Conservation (phyloP, 2,888 invertebrate genomes). For the Cantharis rustica region DNA sequence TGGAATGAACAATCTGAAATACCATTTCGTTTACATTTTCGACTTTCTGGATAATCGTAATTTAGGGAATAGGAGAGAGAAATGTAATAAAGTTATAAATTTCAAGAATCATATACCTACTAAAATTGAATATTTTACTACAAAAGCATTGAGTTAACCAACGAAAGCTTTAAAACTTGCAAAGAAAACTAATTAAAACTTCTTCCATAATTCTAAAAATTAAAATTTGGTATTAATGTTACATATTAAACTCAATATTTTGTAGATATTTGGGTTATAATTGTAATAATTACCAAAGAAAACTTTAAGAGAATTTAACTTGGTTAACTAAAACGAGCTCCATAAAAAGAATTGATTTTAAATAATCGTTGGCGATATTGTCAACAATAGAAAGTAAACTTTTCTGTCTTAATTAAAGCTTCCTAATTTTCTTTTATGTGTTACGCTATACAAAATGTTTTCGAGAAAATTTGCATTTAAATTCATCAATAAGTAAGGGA, state of each 20-base stretch:
- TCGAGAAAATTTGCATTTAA: not conserved
- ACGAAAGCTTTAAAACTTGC: not conserved
- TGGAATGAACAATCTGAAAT: no score
- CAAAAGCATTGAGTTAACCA: not conserved
- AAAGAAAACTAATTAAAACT: slow-evolving; percentile 1
- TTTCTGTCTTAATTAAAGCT: not conserved
- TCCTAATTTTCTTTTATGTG: not conserved
- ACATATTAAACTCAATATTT: not conserved
- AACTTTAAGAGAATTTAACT: not conserved
- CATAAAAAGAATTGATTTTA: not conserved
- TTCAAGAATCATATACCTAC: not conserved
- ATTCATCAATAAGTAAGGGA: not conserved
- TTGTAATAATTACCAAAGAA: not conserved
- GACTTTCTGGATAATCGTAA: no score
- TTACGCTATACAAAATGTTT: not conserved
- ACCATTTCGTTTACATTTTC: no score
- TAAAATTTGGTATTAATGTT: not conserved
- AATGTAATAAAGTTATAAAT: not conserved
- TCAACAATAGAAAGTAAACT: not conserved
- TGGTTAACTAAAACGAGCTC: not conserved
- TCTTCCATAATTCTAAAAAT: not conserved
- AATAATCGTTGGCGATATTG: not conserved
- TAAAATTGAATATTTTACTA: not conserved
- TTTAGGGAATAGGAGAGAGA: no score
- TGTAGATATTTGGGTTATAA: not conserved